Evolutionary conservation across 2,888 invertebrate species (phyloP).

Genomic region (Operophtera brumata): DNA sequence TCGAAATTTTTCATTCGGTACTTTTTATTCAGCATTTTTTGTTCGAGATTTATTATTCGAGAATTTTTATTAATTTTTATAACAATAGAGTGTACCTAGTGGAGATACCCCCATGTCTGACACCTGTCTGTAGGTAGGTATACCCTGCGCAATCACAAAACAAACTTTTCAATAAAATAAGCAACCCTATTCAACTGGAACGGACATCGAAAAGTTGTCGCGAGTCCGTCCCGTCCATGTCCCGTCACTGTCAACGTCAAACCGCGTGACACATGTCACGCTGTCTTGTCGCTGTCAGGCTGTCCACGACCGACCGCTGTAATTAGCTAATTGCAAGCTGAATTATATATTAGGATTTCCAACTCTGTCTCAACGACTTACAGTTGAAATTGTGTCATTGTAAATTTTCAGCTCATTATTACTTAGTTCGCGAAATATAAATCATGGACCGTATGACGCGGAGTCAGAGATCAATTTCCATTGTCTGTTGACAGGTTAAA

Average conservation of each 20-base stretch:
- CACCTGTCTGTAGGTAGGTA: no score
- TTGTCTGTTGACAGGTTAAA: constrained; percentile 25
- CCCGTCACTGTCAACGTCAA: constrained; percentile 41
- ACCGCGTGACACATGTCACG: constrained; percentile 51
- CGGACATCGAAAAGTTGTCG: constrained; percentile 63
- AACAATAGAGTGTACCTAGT: no score
- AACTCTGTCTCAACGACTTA: constrained; percentile 7
- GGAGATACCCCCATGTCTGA: no score
- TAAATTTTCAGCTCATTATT: constrained; percentile 54
- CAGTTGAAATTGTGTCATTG: constrained; percentile 24
- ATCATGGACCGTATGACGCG: constrained; percentile 40
- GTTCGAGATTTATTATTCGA: no score
- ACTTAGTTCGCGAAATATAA: constrained; percentile 37
- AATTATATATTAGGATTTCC: constrained; percentile 14
- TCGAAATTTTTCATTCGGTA: no score
- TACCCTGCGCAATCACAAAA: constrained; percentile 16
- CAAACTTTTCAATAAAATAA: constrained; percentile 16
- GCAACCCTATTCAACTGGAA: constrained; percentile 38
- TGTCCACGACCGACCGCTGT: constrained; percentile 34
- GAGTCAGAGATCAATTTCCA: constrained; percentile 42
- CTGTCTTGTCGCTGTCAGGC: constrained; percentile 38
- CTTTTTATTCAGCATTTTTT: no score
- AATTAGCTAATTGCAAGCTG: constrained; percentile 68
- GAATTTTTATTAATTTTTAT: no score
- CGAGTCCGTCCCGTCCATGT: constrained; percentile 51